phyloP scores from a whole-genome alignment of 2,888 invertebrate species.

The Eupsilia transversa region DNA sequence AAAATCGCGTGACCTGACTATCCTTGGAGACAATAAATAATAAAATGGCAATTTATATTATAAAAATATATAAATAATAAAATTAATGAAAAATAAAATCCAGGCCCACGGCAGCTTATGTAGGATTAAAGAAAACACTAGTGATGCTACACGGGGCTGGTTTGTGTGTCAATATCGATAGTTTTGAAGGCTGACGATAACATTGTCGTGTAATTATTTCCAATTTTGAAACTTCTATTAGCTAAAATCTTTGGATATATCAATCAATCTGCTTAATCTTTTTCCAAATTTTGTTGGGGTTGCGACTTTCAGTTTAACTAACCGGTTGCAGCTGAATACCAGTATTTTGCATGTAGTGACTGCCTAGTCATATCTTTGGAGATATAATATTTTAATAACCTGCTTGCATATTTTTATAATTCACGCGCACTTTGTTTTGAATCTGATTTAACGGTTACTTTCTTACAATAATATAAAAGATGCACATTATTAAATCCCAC shows the following conservation, averaged over 20 bases:
- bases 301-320: neutral
- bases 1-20: constrained; percentile 49
- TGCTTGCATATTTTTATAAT: neutral
- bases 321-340: neutral
- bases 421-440: neutral
- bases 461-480: too few relatives aligned
- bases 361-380: neutral
- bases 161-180: constrained; percentile 67
- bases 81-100: constrained; percentile 75
- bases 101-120: constrained; percentile 74
- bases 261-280: neutral
- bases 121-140: constrained; percentile 80
- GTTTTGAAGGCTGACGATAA: constrained; percentile 29
- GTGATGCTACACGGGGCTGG: constrained; percentile 58
- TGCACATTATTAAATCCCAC: neutral
- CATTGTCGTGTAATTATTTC: neutral
- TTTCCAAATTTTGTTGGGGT: neutral
- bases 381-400: neutral
- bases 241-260: neutral
- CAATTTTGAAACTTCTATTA: neutral
- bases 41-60: constrained; percentile 35
- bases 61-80: neutral
- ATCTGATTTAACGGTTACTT: neutral
- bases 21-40: constrained; percentile 31
- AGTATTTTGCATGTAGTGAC: neutral